These are phyloP conservation scores for Microtus montanus DNA, from an alignment of 2,113 vertebrate species.

Conservation along the genomic window DNA sequence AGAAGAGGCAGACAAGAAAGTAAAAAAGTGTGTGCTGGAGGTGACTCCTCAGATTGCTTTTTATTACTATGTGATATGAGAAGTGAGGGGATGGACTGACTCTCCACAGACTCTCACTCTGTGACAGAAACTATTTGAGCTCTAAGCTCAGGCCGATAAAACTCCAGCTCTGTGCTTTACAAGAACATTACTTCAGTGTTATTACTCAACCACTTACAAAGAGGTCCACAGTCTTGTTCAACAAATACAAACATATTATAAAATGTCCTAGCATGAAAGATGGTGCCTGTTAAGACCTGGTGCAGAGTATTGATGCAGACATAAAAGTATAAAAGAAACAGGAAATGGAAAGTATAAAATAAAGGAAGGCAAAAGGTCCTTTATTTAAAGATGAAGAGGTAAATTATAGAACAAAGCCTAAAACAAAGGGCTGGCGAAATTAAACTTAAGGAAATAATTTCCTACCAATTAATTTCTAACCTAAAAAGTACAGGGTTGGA, in stretches of 20 bases:
- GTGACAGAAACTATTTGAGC: background rate
- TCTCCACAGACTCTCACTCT: background rate
- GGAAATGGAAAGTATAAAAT: background rate
- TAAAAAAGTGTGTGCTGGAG: background rate
- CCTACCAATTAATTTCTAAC: slow-evolving; percentile 7
- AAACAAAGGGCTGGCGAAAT: slow-evolving; percentile 47
- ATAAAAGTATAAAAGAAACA: background rate
- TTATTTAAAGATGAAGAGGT: slow-evolving; percentile 20
- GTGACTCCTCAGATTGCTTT: background rate
- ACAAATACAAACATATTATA: background rate
- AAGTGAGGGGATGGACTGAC: background rate
- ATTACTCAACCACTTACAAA: background rate
- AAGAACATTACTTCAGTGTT: background rate
- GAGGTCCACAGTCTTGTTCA: background rate
- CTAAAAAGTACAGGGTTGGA: slow-evolving; percentile 30
- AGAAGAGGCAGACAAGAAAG: background rate
- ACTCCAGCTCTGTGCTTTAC: background rate
- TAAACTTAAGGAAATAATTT: slow-evolving; percentile 74
- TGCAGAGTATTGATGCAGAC: background rate
- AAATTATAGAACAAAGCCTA: background rate
- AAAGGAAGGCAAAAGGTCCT: background rate
- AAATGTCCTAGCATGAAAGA: background rate
- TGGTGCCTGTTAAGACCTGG: rapidly evolving
- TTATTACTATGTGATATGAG: background rate
- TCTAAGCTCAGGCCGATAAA: background rate